These are phyloP conservation scores for Solea senegalensis DNA, from an alignment of 2,113 vertebrate genomes.

Conservation along the genomic window DNA sequence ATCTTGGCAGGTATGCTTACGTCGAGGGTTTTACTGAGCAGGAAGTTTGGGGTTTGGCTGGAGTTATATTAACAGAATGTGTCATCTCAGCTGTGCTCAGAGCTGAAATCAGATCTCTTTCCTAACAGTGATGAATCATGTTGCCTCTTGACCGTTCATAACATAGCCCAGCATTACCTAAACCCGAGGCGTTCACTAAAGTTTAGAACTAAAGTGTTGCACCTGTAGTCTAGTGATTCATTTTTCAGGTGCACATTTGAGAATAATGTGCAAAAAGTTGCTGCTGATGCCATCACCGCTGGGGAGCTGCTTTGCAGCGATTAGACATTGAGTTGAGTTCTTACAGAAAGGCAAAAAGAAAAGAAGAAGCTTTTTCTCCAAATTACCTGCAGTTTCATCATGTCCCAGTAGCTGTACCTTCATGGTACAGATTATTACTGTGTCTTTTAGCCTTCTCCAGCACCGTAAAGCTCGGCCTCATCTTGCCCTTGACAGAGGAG, in stretches of 20 bases:
- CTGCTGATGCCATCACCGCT: conserved; percentile 2
- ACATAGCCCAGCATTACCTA: conserved; percentile 20
- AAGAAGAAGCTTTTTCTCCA: conserved; percentile 4
- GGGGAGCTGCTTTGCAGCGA: conserved; percentile 20
- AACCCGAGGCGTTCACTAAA: conserved; percentile 8
- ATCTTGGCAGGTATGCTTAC: conserved; percentile 66
- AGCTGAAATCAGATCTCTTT: conserved; percentile 61
- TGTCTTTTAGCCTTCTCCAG: conserved; percentile 38
- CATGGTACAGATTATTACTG: conserved; percentile 10
- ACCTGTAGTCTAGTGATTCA: conserved; percentile 8
- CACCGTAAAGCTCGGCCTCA: conserved; percentile 45
- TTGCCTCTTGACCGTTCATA: conserved; percentile 46
- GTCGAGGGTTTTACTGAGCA: conserved; percentile 56
- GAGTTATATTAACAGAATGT: conserved; percentile 61
- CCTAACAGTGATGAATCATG: conserved; percentile 45
- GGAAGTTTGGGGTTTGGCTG: conserved; percentile 61
- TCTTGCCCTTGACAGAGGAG: conserved; percentile 74
- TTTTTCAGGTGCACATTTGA: background rate
- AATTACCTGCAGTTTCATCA: conserved; percentile 67
- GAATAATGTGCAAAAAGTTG: background rate
- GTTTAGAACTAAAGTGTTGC: conserved; percentile 17
- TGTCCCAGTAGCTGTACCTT: conserved; percentile 23
- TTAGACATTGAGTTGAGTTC: conserved; percentile 16
- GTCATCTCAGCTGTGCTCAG: conserved; percentile 64
- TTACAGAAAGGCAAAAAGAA: conserved; percentile 34